Base-by-base conservation (phyloP, 2,113 vertebrate genomes). In the Passer domesticus region DNA sequence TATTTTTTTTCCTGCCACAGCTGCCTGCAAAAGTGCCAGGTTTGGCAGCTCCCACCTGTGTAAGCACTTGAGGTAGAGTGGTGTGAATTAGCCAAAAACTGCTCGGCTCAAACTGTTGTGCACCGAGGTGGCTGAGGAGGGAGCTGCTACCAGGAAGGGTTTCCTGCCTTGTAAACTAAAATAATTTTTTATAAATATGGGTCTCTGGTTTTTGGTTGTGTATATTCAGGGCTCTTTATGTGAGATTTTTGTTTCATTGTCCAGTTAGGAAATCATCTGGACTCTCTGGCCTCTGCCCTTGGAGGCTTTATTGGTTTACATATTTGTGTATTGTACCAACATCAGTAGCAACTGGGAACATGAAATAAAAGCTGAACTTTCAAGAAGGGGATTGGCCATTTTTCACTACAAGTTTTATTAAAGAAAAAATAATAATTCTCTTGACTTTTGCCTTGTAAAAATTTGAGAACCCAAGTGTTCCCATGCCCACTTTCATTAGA, bases 21-120 rank as follows among this genome's bases (percentile, higher is more conserved):
- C 95, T 97, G 96, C 77, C 89, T 80, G 89, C 69, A 7, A 46
- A 91, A 87, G 91, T 6, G 70, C 89, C 84, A 88, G 89, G 89
- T 95, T 91, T 89, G 70, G 87, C 84, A 41, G 72, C 95, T 94
- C 92, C 88, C 96, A 96, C 96, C 95, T 97, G 96, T 95, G 90
- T 96, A 96, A 97, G 96, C 96, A 96, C 68, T 82, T 7, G 94
- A 80, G 95, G 82, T 93, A 81, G 73, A 12, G 81, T 85, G 92
- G 92, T 91, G 94, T 56, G 93, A 93, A 94, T 94, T 69, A 87
- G 87, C 85, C 85, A 62, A 89, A 91, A 95, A 20, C 49, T 75
- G 33, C 82, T 88, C 70, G 8, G 75, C 60, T 81, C 30, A 28
- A n/a, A 9, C 27, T 62, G 67, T 30, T 60, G 15, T 30, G 35